Base-by-base conservation (phyloP, 2,888 invertebrate genomes). In the Dicyrtomina minuta region DNA sequence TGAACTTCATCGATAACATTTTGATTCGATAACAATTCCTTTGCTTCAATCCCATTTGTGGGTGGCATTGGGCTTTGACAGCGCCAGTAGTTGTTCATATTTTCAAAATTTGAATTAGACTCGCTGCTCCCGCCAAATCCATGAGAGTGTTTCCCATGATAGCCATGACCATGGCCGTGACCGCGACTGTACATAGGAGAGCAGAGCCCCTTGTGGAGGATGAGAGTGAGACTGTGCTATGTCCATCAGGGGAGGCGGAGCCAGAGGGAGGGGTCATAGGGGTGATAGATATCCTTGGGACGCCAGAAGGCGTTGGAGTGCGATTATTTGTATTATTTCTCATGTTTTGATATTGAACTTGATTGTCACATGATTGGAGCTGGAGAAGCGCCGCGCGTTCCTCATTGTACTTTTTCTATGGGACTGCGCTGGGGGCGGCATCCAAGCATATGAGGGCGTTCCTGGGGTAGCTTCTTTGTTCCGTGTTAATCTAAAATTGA, bases 1-100 rank as follows among this genome's bases (percentile, higher is more conserved):
- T 87, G 87, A 79, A 90, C 89, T 79, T 90, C 89, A 67, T 87
- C 86, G 49, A 91, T 85, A 2, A 91, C 91, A 74, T 85, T 85
- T 76, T 90, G 89, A 13, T 91, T 87, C 44, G 88, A 88, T 79
- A 90, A 90, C 82, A 88, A 91, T 72, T 85, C 87, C 74, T 87
- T 86, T 22, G 88, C 88, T 77, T 88, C 86, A 69, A 87, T 86
- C 58, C 83, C 80, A 83, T 84, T n/a, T 83, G 71, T 72, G 20
- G 71, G 74, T 20, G 74, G 78, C 59, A 74, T 70, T 22, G 75
- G 78, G 66, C 68, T 79, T 65, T 72, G 70, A 6, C 74, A 70
- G 66, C 76, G 71, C 75, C 75, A 75, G 43, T 74, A 64, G 26
- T 62, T 55, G 68, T 72, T 72, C n/a, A n/a, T n/a, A n/a, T n/a